Percentiles rank a stretch among this genome's conserved stretches.
Evolutionary conservation across 1,140 invertebrate species (phyloP).

Genomic region (Telenomus remus): DNA sequence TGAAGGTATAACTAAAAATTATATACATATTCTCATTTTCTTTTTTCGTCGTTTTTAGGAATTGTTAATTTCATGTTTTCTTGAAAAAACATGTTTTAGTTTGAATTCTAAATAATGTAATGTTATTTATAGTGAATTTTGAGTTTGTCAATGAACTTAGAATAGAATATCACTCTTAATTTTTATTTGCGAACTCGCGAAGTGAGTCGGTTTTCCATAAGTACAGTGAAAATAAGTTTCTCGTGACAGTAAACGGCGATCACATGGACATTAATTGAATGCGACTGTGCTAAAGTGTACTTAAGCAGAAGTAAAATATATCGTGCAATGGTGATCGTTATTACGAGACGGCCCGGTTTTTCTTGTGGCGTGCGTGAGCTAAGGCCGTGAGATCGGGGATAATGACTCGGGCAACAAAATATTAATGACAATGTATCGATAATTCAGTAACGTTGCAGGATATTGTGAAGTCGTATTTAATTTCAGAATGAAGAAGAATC

Average conservation of each 20-base stretch:
- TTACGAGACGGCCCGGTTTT: constrained; percentile 47
- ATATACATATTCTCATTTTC: too few relatives aligned
- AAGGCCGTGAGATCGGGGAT: constrained; percentile 55
- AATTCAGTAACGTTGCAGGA: constrained; percentile 52
- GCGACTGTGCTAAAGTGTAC: constrained; percentile 42
- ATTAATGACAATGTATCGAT: constrained; percentile 60
- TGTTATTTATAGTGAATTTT: too few relatives aligned
- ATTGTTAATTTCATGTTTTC: too few relatives aligned
- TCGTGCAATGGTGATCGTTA: constrained; percentile 57
- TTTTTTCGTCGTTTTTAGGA: too few relatives aligned
- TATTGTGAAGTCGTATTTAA: constrained; percentile 52
- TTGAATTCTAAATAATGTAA: too few relatives aligned
- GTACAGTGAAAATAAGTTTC: constrained; percentile 32
- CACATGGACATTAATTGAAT: constrained; percentile 55
- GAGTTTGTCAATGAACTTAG: too few relatives aligned
- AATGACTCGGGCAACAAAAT: constrained; percentile 52
- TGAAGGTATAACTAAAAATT: too few relatives aligned
- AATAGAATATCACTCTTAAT: too few relatives aligned
- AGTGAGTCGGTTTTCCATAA: constrained; percentile 40
- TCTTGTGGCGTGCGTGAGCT: constrained; percentile 46
- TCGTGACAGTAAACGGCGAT: constrained; percentile 50
- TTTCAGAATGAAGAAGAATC: constrained; percentile 53
- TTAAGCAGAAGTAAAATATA: constrained; percentile 53
- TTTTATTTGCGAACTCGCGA: neutral
- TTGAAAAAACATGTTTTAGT: too few relatives aligned